phyloP scores from a whole-genome alignment of 1,140 invertebrate species.

The Maconellicoccus hirsutus region DNA sequence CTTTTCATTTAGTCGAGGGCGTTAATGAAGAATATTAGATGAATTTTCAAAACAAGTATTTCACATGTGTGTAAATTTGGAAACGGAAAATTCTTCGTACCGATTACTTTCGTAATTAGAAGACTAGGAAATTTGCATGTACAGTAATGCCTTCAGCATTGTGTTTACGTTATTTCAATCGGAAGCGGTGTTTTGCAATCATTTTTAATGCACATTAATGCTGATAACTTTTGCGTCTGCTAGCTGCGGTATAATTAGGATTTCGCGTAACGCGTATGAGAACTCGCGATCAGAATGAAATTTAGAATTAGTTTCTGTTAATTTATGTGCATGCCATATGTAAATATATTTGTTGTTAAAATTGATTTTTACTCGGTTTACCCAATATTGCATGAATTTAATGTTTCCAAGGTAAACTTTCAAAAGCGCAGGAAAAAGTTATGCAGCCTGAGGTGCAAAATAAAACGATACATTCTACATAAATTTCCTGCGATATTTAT shows the following conservation, averaged over 20 bases:
- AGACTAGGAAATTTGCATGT: neutral
- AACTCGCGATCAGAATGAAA: neutral
- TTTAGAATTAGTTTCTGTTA: constrained; percentile 1
- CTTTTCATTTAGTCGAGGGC: neutral
- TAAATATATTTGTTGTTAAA: neutral
- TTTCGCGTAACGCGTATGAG: neutral
- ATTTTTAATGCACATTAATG: constrained; percentile 5
- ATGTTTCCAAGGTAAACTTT: neutral
- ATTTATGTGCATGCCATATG: constrained; percentile 2
- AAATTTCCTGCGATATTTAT: too few species aligned
- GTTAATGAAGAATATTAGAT: neutral
- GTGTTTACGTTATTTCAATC: neutral
- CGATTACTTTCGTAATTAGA: constrained; percentile 1
- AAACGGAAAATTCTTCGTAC: neutral
- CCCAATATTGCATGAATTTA: neutral
- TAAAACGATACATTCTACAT: too few species aligned
- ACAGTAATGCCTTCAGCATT: neutral
- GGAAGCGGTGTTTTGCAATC: neutral
- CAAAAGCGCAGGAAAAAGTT: too few species aligned
- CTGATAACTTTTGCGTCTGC: neutral
- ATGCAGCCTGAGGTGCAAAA: too few species aligned
- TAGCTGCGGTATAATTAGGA: too few species aligned
- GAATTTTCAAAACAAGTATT: neutral
- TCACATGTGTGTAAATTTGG: neutral
- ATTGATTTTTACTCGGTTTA: neutral